Evolutionary conservation across 2,113 vertebrate genomes (phyloP).

Genomic region (Calidris pygmaea): DNA sequence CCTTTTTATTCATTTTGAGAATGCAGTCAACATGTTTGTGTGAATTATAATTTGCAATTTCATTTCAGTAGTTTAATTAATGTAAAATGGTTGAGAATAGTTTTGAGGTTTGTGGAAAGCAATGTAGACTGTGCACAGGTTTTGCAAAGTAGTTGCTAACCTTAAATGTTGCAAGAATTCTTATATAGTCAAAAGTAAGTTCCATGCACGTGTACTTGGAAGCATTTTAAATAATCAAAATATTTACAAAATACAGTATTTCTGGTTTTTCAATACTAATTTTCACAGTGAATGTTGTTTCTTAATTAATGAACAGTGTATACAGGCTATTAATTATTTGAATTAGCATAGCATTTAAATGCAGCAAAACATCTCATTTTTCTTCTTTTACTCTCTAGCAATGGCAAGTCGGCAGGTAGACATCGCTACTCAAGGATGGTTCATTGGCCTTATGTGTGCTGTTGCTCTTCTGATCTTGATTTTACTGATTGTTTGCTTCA

Average conservation of each 20-base stretch:
- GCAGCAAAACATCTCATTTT: neutral
- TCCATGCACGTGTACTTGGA: neutral
- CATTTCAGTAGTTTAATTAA: neutral
- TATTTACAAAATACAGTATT: neutral
- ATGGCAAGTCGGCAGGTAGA: slow-evolving; percentile 95
- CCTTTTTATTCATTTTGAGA: slow-evolving; percentile 11
- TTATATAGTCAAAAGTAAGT: neutral
- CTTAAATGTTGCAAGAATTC: neutral
- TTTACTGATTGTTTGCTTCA: slow-evolving; percentile 97
- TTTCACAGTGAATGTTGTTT: neutral
- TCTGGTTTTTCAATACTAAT: neutral
- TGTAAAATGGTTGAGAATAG: neutral
- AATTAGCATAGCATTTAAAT: neutral
- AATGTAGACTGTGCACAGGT: neutral
- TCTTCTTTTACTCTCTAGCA: slow-evolving; percentile 74
- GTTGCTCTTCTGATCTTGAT: slow-evolving; percentile 97
- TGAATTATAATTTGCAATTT: neutral
- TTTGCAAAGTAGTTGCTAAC: neutral
- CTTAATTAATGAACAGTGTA: neutral
- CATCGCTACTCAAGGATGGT: slow-evolving; percentile 98
- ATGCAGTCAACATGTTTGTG: neutral
- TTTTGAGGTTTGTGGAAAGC: neutral
- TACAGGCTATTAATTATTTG: neutral
- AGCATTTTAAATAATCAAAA: neutral
- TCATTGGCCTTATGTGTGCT: slow-evolving; percentile 98